Percentiles rank a stretch among this genome's conserved stretches.
These are phyloP conservation scores for Erythrolamprus reginae DNA, from an alignment of 2,113 vertebrate genomes.

Conservation along the genomic window DNA sequence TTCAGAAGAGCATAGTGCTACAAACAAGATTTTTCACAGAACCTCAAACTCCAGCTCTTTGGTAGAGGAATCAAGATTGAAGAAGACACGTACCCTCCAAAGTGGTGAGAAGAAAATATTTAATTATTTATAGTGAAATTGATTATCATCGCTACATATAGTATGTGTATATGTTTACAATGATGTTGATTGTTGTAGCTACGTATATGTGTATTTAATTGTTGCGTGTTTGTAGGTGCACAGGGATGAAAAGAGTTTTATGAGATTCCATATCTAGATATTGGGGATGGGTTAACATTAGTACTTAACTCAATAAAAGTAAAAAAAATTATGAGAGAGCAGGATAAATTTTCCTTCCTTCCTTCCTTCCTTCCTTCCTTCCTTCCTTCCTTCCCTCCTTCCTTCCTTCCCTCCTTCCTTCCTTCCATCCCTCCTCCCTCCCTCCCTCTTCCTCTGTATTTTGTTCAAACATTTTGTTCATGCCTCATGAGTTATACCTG, in stretches of 20 bases:
- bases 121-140: background rate
- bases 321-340: background rate
- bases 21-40: background rate
- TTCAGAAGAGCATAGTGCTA: background rate
- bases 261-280: background rate
- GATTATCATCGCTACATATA: background rate
- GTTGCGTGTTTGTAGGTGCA: background rate
- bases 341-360: background rate
- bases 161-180: background rate
- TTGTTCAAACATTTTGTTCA: background rate
- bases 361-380: background rate
- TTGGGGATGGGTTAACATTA: background rate
- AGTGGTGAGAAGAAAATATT: background rate
- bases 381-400: too few relatives aligned
- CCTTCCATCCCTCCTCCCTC: too few relatives aligned
- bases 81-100: background rate
- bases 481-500: background rate
- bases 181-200: background rate
- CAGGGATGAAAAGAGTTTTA: background rate
- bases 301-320: rapidly evolving
- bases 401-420: too few relatives aligned
- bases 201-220: background rate
- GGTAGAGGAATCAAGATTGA: background rate
- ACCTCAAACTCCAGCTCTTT: background rate
- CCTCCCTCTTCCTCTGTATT: background rate